Conservation (phyloP, 2,888 invertebrate genomes). For the Villa cingulata region DNA sequence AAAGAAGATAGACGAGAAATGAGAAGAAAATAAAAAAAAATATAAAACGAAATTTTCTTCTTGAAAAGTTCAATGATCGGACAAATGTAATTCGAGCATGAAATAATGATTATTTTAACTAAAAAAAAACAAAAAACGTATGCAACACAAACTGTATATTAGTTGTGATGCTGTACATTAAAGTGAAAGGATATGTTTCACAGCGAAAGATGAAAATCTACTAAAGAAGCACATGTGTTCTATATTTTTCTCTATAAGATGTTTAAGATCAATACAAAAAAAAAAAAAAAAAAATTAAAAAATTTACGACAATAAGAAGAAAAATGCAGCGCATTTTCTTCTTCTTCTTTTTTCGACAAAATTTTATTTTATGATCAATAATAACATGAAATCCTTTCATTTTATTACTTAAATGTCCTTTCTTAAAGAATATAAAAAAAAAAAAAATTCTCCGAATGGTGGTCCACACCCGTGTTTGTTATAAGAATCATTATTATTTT, state of each 20-base stretch:
- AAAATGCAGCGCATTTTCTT: too few species aligned
- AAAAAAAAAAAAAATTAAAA: not conserved
- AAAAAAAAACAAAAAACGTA: too few species aligned
- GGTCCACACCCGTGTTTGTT: not conserved
- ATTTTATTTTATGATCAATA: not conserved
- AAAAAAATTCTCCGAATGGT: not conserved
- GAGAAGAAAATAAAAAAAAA: too few species aligned
- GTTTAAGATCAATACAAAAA: not conserved
- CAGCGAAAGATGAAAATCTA: not conserved
- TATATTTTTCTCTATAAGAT: too few species aligned
- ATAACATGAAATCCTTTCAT: not conserved
- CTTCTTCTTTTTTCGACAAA: too few species aligned
- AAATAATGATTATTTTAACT: not conserved
- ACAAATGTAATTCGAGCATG: not conserved
- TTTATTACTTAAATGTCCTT: not conserved
- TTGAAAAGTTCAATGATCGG: not conserved
- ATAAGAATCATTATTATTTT: not conserved
- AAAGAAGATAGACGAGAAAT: too few species aligned
- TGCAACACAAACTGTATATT: too few species aligned
- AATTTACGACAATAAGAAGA: too few species aligned
- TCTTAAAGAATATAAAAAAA: not conserved
- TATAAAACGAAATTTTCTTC: too few species aligned
- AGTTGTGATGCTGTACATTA: too few species aligned
- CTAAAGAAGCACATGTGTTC: too few species aligned
- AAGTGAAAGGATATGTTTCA: not conserved